Percentiles rank a stretch among this genome's conserved stretches.
Evolutionary conservation across 92 coral and sea anemone genomes (phyloP).

Genomic region (Porites evermanni): DNA sequence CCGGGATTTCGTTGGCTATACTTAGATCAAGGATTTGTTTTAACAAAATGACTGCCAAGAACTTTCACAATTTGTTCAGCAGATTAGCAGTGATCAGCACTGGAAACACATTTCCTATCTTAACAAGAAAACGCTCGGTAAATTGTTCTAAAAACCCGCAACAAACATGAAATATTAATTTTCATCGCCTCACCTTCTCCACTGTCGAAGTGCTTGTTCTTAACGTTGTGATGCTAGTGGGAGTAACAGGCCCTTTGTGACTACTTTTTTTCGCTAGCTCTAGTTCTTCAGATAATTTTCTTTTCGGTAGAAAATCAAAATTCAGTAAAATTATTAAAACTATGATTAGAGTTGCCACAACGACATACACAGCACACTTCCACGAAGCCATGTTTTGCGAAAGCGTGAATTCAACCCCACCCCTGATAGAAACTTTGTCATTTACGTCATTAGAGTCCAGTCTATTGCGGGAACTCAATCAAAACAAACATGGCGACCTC

Average conservation of each 20-base stretch:
- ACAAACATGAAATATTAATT: conserved; percentile 25
- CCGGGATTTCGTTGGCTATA: too few species aligned
- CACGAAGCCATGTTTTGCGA: conserved; percentile 68
- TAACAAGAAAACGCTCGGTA: background rate
- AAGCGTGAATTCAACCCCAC: background rate
- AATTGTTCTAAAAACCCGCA: background rate
- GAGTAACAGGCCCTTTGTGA: background rate
- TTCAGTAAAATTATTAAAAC: conserved; percentile 67
- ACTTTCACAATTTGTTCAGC: background rate
- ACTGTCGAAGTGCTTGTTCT: background rate
- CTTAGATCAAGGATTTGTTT: too few species aligned
- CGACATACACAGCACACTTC: conserved; percentile 46
- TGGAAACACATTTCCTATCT: background rate
- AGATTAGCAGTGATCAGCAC: background rate
- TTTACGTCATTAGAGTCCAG: background rate
- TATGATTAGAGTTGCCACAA: conserved; percentile 37
- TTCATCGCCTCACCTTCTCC: conserved; percentile 30
- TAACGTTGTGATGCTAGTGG: conserved; percentile 29
- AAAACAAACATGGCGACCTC: conserved; percentile 35
- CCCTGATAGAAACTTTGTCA: background rate
- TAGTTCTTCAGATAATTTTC: conserved; percentile 50
- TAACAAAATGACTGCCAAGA: background rate
- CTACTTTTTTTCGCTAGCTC: conserved; percentile 40
- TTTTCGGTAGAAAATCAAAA: conserved; percentile 69
- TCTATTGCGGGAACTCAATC: background rate